Percentiles rank a stretch among this genome's conserved stretches.
Evolutionary conservation across 2,797 vertebrate species (phyloP).

Genomic region (Diceros bicornis): DNA sequence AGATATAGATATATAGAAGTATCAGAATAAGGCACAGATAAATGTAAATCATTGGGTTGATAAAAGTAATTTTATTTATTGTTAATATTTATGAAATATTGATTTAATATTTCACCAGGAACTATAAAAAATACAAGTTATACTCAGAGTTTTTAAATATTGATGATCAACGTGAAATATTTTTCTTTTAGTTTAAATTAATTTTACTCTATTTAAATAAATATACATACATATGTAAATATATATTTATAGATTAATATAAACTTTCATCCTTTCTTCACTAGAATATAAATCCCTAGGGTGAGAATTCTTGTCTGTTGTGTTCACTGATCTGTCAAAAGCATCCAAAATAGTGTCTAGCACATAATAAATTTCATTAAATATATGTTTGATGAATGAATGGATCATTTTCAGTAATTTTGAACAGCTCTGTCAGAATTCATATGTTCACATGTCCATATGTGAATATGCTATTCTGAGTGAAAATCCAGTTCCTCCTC

Average conservation of each 20-base stretch:
- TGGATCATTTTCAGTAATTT: not conserved
- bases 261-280: not conserved
- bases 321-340: not conserved
- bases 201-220: not conserved
- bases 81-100: constrained; percentile 28
- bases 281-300: not conserved
- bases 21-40: not conserved
- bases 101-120: not conserved
- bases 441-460: not conserved
- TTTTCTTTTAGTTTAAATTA: not conserved
- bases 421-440: not conserved
- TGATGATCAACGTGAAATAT: not conserved
- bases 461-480: not conserved
- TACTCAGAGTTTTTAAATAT: not conserved
- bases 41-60: not conserved
- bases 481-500: not conserved
- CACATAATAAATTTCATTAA: constrained; percentile 21
- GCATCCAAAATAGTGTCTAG: not conserved
- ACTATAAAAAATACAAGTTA: not conserved
- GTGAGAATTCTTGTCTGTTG: not conserved
- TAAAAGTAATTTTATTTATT: not conserved
- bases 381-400: not conserved
- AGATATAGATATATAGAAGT: not conserved
- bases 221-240: not conserved
- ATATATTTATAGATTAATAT: not conserved